Base-by-base conservation (phyloP, 2,797 vertebrate genomes). In the Neosilurus mollespiculum region DNA sequence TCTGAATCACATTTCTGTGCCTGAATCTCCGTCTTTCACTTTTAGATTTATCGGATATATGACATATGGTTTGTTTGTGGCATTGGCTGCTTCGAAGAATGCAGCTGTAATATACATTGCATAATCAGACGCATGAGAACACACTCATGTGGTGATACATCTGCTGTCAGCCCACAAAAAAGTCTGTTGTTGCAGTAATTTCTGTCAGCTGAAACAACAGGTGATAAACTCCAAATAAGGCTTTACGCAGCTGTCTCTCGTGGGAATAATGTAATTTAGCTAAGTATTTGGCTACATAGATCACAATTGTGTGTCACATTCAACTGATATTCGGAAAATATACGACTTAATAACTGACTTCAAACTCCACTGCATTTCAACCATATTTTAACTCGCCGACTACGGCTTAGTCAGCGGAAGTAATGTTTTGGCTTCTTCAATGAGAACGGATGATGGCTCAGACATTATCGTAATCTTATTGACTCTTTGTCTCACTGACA, bases 101-200 rank as follows among this genome's bases (percentile, higher is more conserved):
- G 26, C 15, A 72, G 59, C 8, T 66, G 26, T 43, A 14, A 82
- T 18, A 65, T 58, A 24, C 62, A 24, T 58, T 56, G 62, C 62
- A 24, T 37, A 82, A 43, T 71, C 49, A 56, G 22, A 56, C 30
- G 66, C 43, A 66, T 54, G 59, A 76, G 71, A 82, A 56, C 61
- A 30, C 53, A 26, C 26, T 75, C 26, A 56, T 8, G 54, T 37
- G 26, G 26, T 20, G 54, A 58, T 34, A 58, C 49, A 72, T n/a
- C 58, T 71, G 67, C 49, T n/a, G 20, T 30, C 66, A 22, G 69
- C 43, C 61, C 37, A 37, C 59, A 58, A 56, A n/a, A 54, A 70
- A 64, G 20, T 18, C 51, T 73, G 43, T 79, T 72, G 66, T 62
- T 78, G 56, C 37, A 70, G 61, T 82, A 66, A 82, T 82, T 66